Evolutionary conservation across 2,888 invertebrate species (phyloP).

Genomic region (Tanypteryx hageni): DNA sequence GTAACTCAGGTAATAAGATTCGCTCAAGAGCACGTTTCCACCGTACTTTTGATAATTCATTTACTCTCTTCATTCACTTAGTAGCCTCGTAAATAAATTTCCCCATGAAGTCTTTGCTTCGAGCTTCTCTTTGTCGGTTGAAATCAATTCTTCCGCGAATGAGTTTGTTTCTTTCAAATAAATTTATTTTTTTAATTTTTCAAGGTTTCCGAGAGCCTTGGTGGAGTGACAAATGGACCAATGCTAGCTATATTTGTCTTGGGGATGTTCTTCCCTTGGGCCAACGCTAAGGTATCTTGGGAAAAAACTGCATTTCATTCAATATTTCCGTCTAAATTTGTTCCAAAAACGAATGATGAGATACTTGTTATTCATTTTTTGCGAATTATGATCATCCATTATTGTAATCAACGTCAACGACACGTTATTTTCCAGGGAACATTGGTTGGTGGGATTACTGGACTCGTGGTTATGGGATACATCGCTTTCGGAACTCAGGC

Average conservation of each 20-base stretch:
- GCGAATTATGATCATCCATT: background rate
- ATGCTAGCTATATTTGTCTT: conserved; percentile 90
- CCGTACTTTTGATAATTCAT: background rate
- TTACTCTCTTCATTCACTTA: background rate
- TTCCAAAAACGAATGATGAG: too few species aligned
- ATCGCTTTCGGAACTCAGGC: conserved; percentile 83
- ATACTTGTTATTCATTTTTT: too few species aligned
- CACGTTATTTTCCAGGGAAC: conserved; percentile 76
- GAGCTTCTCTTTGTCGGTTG: background rate
- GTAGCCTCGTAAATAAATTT: background rate
- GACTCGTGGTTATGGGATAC: conserved; percentile 80
- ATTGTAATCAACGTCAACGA: background rate
- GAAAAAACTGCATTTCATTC: background rate
- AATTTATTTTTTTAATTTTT: background rate
- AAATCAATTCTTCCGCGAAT: background rate
- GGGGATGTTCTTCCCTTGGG: conserved; percentile 90
- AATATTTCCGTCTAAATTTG: too few species aligned
- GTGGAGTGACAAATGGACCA: conserved; percentile 89
- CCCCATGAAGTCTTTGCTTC: background rate
- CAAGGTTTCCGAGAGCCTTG: conserved; percentile 83
- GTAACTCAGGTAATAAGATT: conserved; percentile 33
- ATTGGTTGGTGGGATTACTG: conserved; percentile 79
- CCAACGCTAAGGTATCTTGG: conserved; percentile 80
- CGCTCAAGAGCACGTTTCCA: background rate
- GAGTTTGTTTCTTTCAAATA: too few species aligned